Evolutionary conservation across 2,888 invertebrate genomes (phyloP).

Genomic region (Stramonita haemastoma): DNA sequence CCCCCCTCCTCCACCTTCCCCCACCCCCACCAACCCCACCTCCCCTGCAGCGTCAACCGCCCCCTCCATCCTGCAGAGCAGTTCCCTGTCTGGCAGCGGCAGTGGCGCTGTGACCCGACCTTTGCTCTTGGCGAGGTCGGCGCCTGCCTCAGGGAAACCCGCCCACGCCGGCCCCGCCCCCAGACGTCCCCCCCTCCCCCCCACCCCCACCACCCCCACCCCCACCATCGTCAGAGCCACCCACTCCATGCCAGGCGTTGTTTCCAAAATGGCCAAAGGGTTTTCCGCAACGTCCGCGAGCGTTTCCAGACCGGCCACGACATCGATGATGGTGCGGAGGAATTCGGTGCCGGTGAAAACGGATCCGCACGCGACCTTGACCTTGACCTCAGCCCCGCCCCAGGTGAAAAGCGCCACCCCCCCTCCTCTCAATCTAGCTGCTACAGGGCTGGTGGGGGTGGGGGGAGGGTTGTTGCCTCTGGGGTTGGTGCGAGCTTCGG

Average conservation of each 20-base stretch:
- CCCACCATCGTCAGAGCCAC: neutral
- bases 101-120: neutral
- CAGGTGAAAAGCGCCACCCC: neutral
- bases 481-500: neutral
- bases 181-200: neutral
- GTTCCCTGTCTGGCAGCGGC: neutral
- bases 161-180: neutral
- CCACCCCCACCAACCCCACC: no score
- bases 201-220: neutral
- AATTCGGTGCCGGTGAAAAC: neutral
- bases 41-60: neutral
- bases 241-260: neutral
- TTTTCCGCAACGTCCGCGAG: neutral
- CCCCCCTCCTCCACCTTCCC: neutral
- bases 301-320: neutral
- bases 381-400: neutral
- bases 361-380: neutral
- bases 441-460: neutral
- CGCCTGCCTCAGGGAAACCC: neutral
- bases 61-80: slow-evolving; percentile 23
- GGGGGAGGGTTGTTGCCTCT: neutral
- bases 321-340: neutral
- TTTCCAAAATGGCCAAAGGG: slow-evolving; percentile 12
- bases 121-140: neutral
- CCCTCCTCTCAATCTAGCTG: neutral